Percentiles rank a stretch among this genome's conserved stretches.
Conservation (phyloP, 2,113 vertebrate genomes). For the Arvicanthis niloticus region DNA sequence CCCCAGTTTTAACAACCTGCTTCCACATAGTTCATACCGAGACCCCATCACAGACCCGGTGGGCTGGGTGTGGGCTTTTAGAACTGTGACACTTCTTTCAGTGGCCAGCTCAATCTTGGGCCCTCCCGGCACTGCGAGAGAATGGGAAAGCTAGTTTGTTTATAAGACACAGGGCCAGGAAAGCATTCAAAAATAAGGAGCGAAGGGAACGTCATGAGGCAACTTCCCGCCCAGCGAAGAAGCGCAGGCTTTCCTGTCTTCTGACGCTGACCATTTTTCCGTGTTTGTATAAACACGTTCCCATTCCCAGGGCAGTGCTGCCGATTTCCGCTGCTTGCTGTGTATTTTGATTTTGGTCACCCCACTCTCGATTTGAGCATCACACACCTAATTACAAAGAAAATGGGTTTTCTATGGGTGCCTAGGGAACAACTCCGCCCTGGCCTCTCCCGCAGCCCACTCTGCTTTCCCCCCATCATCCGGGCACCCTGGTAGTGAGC, state of each 20-base stretch:
- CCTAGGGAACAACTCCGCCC: background rate
- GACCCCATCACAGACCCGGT: background rate
- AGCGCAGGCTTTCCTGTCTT: background rate
- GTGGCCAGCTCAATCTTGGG: background rate
- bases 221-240: slow-evolving; percentile 60
- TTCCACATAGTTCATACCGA: background rate
- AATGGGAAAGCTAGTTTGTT: slow-evolving; percentile 74
- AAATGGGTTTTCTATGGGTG: background rate
- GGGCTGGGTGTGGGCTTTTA: background rate
- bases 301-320: slow-evolving; percentile 61
- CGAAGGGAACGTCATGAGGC: slow-evolving; percentile 73
- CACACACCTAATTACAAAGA: slow-evolving; percentile 58
- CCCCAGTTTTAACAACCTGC: background rate
- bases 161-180: slow-evolving; percentile 32
- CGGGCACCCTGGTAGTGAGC: rapidly evolving
- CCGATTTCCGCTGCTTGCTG: slow-evolving; percentile 13
- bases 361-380: slow-evolving; percentile 13
- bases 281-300: slow-evolving; percentile 77
- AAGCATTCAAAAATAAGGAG: slow-evolving; percentile 71
- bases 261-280: slow-evolving; percentile 34
- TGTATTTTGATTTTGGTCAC: slow-evolving; percentile 75
- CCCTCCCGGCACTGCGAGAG: background rate
- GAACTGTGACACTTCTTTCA: background rate
- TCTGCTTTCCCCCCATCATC: rapidly evolving
- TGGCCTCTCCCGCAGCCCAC: rapidly evolving